Percentiles rank a stretch among this genome's conserved stretches.
Evolutionary conservation across 2,888 invertebrate species (phyloP).

Genomic region (Laothoe populi): DNA sequence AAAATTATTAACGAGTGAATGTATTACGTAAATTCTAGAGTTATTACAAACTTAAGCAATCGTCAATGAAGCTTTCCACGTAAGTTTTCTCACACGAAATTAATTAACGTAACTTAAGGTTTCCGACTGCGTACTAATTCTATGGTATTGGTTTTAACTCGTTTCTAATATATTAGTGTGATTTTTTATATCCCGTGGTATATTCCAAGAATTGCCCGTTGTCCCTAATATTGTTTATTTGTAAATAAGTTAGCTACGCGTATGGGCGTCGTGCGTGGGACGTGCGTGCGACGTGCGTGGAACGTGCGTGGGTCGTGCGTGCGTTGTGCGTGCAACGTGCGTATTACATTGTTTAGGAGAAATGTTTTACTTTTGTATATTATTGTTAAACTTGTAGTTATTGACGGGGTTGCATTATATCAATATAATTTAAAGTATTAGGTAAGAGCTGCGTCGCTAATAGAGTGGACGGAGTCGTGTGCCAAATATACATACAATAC

Average conservation of each 20-base stretch:
- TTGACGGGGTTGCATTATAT: not conserved
- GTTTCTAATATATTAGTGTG: slow-evolving; percentile 7
- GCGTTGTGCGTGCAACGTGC: not conserved
- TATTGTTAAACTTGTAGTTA: slow-evolving; percentile 22
- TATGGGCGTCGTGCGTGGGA: not conserved
- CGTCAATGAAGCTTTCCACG: slow-evolving; percentile 4
- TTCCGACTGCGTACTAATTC: slow-evolving; percentile 20
- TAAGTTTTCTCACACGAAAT: slow-evolving; percentile 21
- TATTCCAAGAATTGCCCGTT: not conserved
- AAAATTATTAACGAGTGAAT: too few relatives aligned
- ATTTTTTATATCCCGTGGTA: not conserved
- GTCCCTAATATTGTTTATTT: slow-evolving; percentile 3
- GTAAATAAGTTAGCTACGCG: not conserved
- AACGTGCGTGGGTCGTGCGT: not conserved
- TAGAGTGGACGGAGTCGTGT: not conserved
- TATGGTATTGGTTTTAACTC: not conserved
- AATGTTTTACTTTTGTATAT: slow-evolving; percentile 18
- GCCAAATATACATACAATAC: not conserved
- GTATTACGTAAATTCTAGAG: too few relatives aligned
- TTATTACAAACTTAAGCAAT: not conserved
- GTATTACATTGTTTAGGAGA: not conserved
- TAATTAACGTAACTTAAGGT: slow-evolving; percentile 19
- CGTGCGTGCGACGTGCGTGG: not conserved
- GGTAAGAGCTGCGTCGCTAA: not conserved
- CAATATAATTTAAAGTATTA: slow-evolving; percentile 14